Evolutionary conservation across 2,797 vertebrate species (phyloP).

Genomic region (Botia almorhae): DNA sequence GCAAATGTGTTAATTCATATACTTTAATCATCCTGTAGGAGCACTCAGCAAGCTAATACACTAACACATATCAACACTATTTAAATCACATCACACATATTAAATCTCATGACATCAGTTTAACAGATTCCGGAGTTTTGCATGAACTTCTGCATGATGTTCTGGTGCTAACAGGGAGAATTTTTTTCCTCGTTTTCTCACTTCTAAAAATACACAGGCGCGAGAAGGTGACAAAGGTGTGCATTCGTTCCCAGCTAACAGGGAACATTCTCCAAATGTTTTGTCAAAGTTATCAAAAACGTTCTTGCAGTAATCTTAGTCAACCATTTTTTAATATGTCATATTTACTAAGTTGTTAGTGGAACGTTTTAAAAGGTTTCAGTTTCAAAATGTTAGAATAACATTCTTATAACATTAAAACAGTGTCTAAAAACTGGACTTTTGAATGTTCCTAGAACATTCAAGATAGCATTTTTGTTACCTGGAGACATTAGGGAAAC

Average conservation of each 20-base stretch:
- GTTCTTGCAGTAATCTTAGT: no score
- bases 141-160: conserved; percentile 62
- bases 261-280: no score
- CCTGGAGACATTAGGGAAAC: no score
- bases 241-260: neutral
- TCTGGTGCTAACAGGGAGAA: conserved; percentile 47
- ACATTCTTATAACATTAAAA: no score
- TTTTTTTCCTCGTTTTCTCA: conserved; percentile 45
- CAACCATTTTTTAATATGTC: no score
- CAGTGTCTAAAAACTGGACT: no score
- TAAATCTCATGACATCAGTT: conserved; percentile 6
- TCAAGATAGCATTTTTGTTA: no score
- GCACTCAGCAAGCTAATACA: conserved; percentile 7
- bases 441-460: no score
- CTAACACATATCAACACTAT: conserved; percentile 15
- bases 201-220: conserved; percentile 47
- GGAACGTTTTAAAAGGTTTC: no score
- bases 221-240: conserved; percentile 32
- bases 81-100: conserved; percentile 21
- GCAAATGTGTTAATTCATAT: conserved; percentile 54
- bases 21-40: conserved; percentile 29
- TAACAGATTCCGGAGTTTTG: conserved; percentile 49
- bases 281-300: no score
- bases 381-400: no score
- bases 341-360: no score